Evolutionary conservation across 1,140 invertebrate genomes (phyloP).

Genomic region (Bombus balteatus): DNA sequence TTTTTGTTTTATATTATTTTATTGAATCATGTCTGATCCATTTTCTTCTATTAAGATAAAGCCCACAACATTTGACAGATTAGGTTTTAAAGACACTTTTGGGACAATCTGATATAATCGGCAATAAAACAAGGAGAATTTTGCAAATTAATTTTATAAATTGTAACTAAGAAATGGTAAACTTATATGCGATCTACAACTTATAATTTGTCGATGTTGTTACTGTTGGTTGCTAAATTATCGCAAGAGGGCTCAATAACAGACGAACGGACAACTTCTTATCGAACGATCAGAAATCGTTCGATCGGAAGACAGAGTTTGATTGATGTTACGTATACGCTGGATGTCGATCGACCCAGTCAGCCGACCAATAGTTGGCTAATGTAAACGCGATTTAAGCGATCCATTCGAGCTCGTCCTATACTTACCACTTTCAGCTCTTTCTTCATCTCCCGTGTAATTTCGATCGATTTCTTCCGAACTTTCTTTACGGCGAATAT

Average conservation of each 20-base stretch:
- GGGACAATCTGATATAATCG: too few species aligned
- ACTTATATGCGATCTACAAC: too few species aligned
- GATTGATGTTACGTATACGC: background rate
- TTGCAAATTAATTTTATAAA: too few species aligned
- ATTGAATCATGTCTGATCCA: too few species aligned
- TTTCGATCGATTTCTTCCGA: conserved; percentile 93
- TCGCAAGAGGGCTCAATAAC: background rate
- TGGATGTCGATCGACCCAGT: background rate
- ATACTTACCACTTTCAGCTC: conserved; percentile 93
- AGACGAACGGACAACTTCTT: background rate
- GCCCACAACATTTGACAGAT: too few species aligned
- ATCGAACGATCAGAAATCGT: background rate
- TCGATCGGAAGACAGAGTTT: background rate
- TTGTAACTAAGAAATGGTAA: too few species aligned
- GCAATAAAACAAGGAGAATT: too few species aligned
- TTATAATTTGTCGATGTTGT: background rate
- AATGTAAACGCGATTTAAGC: background rate
- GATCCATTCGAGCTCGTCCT: background rate
- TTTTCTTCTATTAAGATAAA: too few species aligned
- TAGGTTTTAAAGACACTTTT: too few species aligned
- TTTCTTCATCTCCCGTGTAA: conserved; percentile 95
- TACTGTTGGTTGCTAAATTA: background rate
- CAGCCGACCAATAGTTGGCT: background rate
- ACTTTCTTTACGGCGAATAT: conserved; percentile 94
- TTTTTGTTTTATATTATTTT: too few species aligned